Evolutionary conservation across 2,888 invertebrate species (phyloP), one percentile per base, ranked within the genome.

Genomic region (Cataglyphis altisquamis): DNA sequence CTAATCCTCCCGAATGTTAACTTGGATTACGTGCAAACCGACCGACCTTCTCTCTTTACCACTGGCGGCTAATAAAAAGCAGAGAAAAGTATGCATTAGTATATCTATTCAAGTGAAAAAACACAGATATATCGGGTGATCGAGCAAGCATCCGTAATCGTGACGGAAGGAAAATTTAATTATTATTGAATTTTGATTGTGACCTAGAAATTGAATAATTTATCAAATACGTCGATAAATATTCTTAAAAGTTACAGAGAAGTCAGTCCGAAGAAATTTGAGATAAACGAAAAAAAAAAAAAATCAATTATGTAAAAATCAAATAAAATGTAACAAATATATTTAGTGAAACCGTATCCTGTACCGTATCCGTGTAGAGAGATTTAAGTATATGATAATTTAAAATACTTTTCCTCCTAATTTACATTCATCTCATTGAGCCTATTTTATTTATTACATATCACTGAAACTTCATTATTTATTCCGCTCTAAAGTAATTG

Each of bases 1-100:
- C 84, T 86, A 82, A 83, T 87, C 74, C 84, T 4, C 73, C 81
- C 86, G 86, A 89, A 90, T 86, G 88, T 88, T 89, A 90, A 89
- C 89, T 82, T 82, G 86, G 87, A 87, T 90, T 85, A 78, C 73
- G 68, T 77, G 82, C 85, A 81, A 85, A 86, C 83, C 72, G 32
- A 85, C 29, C 62, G 63, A 70, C 63, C 80, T 64, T 72, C 81
- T 74, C 84, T 64, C 72, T 70, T 85, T 78, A 64, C 87, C 87
- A 74, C 85, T 57, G 74, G 1, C 73, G 89, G 84, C 84, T 88
- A 87, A 86, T 87, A 86, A 86, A 86, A 83, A 73, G 78, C 70
- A 82, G 57, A 84, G 68, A 82, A 66, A 82, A 73, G 78, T 83
- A 84, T 64, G 82, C 85, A 83, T n/a, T 64, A 63, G 45, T 87